These are phyloP conservation scores for Scomberomorus guttatus DNA, from an alignment of 2,797 vertebrate species.

Conservation along the genomic window DNA sequence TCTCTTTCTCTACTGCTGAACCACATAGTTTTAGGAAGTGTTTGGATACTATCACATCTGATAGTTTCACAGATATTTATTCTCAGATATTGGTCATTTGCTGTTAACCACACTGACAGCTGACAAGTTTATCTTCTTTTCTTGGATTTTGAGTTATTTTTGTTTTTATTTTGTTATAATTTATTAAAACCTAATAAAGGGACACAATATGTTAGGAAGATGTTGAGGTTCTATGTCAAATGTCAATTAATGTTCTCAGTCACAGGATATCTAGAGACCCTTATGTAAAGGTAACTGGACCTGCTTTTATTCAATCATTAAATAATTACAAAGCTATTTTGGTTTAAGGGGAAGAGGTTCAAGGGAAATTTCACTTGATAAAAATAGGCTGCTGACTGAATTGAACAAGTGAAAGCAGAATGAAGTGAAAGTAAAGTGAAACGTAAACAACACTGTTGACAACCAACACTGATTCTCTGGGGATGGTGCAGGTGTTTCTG, in stretches of 20 bases:
- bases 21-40: background rate
- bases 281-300: background rate
- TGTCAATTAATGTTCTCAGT: background rate
- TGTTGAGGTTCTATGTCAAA: too few species aligned
- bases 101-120: background rate
- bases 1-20: constrained; percentile 22
- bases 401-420: background rate
- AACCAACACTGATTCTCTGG: background rate
- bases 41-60: background rate
- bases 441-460: background rate
- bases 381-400: background rate
- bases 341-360: too few species aligned
- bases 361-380: background rate
- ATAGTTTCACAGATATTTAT: background rate
- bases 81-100: background rate
- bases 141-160: background rate
- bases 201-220: background rate
- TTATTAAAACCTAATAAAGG: background rate
- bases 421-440: background rate
- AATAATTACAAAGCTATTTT: too few species aligned
- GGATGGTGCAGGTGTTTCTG: background rate
- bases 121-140: background rate
- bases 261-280: background rate
- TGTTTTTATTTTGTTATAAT: background rate
- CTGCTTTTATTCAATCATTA: background rate